Percentiles rank a stretch among this genome's conserved stretches.
Conservation (phyloP, 2,888 invertebrate species). For the Melipona bicolor region DNA sequence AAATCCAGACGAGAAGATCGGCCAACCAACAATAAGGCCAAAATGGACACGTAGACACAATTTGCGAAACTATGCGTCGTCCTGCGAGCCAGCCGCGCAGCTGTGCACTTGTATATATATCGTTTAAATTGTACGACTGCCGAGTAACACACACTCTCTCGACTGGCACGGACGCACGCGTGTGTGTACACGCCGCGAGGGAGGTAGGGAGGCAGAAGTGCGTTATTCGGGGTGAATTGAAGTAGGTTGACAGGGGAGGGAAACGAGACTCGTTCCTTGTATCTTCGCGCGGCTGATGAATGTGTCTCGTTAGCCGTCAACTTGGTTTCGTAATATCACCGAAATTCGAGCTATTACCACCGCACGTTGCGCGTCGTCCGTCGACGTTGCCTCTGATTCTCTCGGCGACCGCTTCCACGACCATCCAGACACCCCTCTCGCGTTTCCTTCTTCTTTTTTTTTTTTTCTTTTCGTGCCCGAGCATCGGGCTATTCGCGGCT, state of each 20-base stretch:
- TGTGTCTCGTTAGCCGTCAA: conserved; percentile 75
- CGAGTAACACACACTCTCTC: conserved; percentile 16
- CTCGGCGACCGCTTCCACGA: conserved; percentile 5
- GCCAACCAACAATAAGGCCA: conserved; percentile 62
- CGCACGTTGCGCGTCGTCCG: conserved; percentile 50
- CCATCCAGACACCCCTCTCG: conserved; percentile 4
- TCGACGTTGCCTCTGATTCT: conserved; percentile 50
- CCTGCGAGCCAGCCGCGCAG: conserved; percentile 44
- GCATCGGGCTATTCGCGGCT: neutral
- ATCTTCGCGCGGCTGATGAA: conserved; percentile 70
- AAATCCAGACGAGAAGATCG: conserved; percentile 56
- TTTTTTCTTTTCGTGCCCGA: conserved; percentile 3
- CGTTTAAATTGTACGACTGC: conserved; percentile 63
- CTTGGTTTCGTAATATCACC: conserved; percentile 69
- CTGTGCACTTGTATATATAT: conserved; percentile 56
- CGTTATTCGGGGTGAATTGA: conserved; percentile 73
- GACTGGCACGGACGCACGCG: neutral
- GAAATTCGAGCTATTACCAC: conserved; percentile 72
- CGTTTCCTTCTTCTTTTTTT: neutral
- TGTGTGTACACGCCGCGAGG: conserved; percentile 7
- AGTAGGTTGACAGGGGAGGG: conserved; percentile 53
- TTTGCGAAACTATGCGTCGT: conserved; percentile 60
- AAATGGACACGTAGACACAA: conserved; percentile 63
- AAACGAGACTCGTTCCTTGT: conserved; percentile 70
- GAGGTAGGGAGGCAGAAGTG: conserved; percentile 51